Evolutionary conservation across 2,888 invertebrate genomes (phyloP), one percentile per base, ranked within the genome.

Genomic region (Oscheius onirici): DNA sequence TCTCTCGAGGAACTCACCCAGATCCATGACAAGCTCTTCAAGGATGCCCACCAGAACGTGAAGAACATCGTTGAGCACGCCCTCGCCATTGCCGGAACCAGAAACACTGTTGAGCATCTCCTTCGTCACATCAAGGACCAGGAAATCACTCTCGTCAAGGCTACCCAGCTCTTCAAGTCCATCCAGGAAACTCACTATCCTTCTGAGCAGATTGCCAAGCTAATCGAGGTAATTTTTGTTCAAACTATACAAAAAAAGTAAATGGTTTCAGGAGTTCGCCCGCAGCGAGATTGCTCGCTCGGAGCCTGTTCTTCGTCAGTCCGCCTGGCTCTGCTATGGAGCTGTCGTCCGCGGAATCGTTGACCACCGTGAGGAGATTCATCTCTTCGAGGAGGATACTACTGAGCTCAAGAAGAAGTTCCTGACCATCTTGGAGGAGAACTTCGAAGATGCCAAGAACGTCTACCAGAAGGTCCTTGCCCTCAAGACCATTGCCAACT

Each of bases 401-500:
- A 60, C 57, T n/a, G 72, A 70, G 65, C 61, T 78, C 55, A 82
- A 83, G 77, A 70, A 78, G 51, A 74, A 77, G 71, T 80, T 73
- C 74, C 57, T 78, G 40, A 66, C 73, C 43, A 52, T 76, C 51
- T 71, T 83, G 55, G 67, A 75, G 71, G 61, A 74, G 41, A 71
- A 69, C 52, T 77, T 72, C 73, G 66, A 73, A 22, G 40, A 69
- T 22, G 72, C 79, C 22, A 72, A 73, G 13, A 72, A 71, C 68
- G 65, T 69, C 46, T 80, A 79, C 76, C 81, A 84, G 71, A 82
- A 83, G 74, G 66, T 86, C 44, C 74, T 86, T 49, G 79, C 79
- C 60, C 70, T 87, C 68, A 85, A 86, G 74, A 72, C 83, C 28
- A 60, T 86, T 46, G 81, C 78, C 72, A 87, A 87, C 80, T 82